Evolutionary conservation across 2,888 invertebrate genomes (phyloP).

Genomic region (Drosophila borealis): DNA sequence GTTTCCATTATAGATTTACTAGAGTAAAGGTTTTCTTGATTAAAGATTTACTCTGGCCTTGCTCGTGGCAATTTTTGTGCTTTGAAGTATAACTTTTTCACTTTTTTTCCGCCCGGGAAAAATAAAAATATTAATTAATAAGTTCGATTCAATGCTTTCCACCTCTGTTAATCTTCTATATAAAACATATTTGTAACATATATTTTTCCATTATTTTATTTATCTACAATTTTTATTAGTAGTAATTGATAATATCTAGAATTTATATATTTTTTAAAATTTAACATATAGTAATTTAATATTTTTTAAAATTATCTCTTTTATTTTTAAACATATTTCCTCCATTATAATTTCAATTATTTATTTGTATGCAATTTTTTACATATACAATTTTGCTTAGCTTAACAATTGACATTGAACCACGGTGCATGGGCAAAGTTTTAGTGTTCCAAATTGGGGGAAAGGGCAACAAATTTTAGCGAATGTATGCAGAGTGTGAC

Average conservation of each 20-base stretch:
- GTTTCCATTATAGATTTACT: no score
- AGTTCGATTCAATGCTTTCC: no score
- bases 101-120: no score
- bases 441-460: slow-evolving; percentile 37
- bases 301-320: neutral
- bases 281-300: neutral
- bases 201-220: neutral
- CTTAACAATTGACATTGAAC: neutral
- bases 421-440: slow-evolving; percentile 55
- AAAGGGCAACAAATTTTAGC: slow-evolving; percentile 69
- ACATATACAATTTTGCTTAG: neutral
- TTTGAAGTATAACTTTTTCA: no score
- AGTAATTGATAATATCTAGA: no score
- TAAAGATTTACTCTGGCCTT: no score
- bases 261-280: no score
- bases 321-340: neutral
- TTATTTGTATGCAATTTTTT: neutral
- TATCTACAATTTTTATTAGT: neutral
- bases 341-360: neutral
- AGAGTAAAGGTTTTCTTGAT: no score
- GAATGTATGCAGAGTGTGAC: slow-evolving; percentile 79
- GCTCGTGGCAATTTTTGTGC: no score
- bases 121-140: no score
- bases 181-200: no score
- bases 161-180: no score